Evolutionary conservation across 2,113 vertebrate genomes (phyloP), one percentile per base, ranked within the genome.

Genomic region (Poeciliopsis occidentalis): DNA sequence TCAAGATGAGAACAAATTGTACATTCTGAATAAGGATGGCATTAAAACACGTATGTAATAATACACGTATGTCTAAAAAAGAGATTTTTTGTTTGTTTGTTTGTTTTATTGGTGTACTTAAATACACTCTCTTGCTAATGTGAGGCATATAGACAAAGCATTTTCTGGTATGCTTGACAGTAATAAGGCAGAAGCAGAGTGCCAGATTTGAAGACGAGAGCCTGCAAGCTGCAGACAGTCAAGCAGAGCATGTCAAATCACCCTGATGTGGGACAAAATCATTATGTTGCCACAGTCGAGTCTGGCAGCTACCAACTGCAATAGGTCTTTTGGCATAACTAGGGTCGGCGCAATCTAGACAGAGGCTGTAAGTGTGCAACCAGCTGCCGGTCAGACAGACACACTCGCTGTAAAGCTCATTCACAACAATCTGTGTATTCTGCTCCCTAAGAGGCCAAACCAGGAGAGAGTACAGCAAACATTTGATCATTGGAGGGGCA

Each of bases 181-280:
- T 90, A 92, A 92, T 88, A 82, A 91, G 90, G 61, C 85, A 76
- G 76, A 83, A 74, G 87, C 82, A 80, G 67, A 81, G 82, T 83
- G 73, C 54, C 22, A 72, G 83, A 77, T 81, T 81, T 80, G 85
- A 86, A 75, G 51, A 85, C 76, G 74, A 75, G 76, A 87, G 91
- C 80, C 81, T 82, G 75, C 65, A 27, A 87, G 84, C 78, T 39
- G 65, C 75, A 86, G 73, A 87, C 79, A 83, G 82, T 68, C 79
- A 85, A 88, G 79, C 89, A 29, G 83, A 92, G 87, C 86, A 85
- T 90, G 85, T 91, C 87, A 85, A 92, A 91, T 92, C 85, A 83
- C 31, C 80, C 77, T 85, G 83, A 91, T 85, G 83, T 83, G 87
- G 84, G 81, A 89, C 80, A 84, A 87, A 91, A 89, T 88, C 91